Percentiles rank a stretch among this genome's conserved stretches.
These are phyloP conservation scores for Caenorhabditis uteleia DNA, from an alignment of 2,888 invertebrate species.

Conservation along the genomic window DNA sequence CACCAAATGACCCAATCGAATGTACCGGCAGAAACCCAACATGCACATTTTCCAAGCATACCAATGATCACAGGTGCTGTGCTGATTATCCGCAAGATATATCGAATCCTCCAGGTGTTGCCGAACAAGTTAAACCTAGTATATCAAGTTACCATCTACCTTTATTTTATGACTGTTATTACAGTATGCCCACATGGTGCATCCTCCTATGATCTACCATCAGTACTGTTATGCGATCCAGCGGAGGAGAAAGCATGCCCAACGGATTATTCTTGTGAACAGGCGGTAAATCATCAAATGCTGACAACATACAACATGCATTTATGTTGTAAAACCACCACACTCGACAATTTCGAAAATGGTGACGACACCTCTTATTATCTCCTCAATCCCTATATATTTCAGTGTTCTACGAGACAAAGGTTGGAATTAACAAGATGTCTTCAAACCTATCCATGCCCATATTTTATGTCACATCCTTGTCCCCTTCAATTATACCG, in stretches of 20 bases:
- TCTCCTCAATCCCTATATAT: background rate
- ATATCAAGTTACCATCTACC: background rate
- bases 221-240: slow-evolving; percentile 57
- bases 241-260: slow-evolving; percentile 56
- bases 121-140: slow-evolving; percentile 61
- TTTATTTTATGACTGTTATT: background rate
- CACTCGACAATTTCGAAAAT: slow-evolving; percentile 56
- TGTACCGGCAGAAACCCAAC: slow-evolving; percentile 60
- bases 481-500: slow-evolving; percentile 58
- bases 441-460: slow-evolving; percentile 58
- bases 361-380: slow-evolving; percentile 22
- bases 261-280: slow-evolving; percentile 49
- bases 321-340: slow-evolving; percentile 56
- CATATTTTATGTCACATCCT: slow-evolving; percentile 56
- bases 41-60: slow-evolving; percentile 51
- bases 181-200: slow-evolving; percentile 58
- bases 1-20: slow-evolving; percentile 59
- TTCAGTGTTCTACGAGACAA: slow-evolving; percentile 61
- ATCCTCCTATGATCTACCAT: slow-evolving; percentile 56
- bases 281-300: slow-evolving; percentile 58
- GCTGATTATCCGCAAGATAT: slow-evolving; percentile 55
- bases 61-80: slow-evolving; percentile 56
- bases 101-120: slow-evolving; percentile 55
- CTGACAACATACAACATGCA: slow-evolving; percentile 60
- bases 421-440: slow-evolving; percentile 61